A percentile compares a stretch with the other conserved stretches of the same genome.
phyloP scores from a whole-genome alignment of 2,888 invertebrate genomes.

The Hyppa rectilinea region DNA sequence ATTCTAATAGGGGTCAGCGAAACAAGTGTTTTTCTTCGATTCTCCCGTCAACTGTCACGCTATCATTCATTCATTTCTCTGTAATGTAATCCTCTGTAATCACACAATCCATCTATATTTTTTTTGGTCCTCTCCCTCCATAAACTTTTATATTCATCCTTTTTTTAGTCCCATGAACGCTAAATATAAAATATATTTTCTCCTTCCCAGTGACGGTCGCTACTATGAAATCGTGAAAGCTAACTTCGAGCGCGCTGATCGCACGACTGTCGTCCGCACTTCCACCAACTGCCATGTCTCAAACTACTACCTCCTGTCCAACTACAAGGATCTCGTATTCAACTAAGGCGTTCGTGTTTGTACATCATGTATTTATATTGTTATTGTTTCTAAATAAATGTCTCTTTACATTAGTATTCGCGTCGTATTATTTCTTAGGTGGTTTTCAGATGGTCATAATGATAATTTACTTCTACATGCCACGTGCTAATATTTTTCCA shows the following conservation, averaged over 20 bases:
- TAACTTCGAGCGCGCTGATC: conserved; percentile 99
- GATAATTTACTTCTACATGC: neutral
- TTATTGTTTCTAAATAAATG: conserved; percentile 56
- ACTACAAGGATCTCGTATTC: conserved; percentile 98
- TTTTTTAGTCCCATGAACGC: too few species aligned
- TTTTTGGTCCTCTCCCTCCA: too few species aligned
- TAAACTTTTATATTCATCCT: too few species aligned
- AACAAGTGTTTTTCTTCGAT: too few species aligned
- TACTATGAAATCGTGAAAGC: conserved; percentile 99
- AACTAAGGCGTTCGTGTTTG: conserved; percentile 91
- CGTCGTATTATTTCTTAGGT: neutral
- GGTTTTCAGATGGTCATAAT: neutral
- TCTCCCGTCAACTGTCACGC: too few species aligned
- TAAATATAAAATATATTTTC: neutral
- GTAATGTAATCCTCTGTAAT: too few species aligned
- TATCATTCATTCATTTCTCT: too few species aligned
- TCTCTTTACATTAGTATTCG: conserved; percentile 8
- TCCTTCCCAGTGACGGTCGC: conserved; percentile 96
- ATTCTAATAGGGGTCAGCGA: too few species aligned
- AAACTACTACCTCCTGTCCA: conserved; percentile 97
- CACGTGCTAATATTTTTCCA: conserved; percentile 5
- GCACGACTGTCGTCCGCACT: conserved; percentile 98
- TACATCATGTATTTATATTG: conserved; percentile 27
- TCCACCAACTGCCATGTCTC: conserved; percentile 99
- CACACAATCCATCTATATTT: too few species aligned